Evolutionary conservation across 2,797 vertebrate species (phyloP), one percentile per base, ranked within the genome.

Genomic region (Salarias fasciatus): DNA sequence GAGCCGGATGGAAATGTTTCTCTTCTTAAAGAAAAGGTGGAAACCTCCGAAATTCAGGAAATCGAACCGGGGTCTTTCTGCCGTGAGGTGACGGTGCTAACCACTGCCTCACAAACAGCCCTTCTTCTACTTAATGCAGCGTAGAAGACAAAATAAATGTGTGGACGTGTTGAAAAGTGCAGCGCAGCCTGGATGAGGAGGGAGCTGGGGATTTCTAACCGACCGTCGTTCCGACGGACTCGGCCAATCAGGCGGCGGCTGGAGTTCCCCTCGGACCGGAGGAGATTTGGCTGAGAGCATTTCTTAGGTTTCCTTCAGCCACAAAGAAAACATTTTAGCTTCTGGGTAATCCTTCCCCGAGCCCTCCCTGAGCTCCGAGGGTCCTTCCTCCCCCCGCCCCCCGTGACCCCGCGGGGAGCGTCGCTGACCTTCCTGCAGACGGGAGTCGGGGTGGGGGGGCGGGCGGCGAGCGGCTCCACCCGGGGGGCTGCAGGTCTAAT

Each of bases 271-370:
- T 53, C 61, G 52, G 72, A 81, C 67, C 77, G 63, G 36, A 59
- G 69, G 83, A 87, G 86, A 81, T 79, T 87, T 88, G 59, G 61
- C 63, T 65, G 71, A 77, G 80, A 89, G 83, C 73, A 79, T 86
- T 91, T 90, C 90, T 90, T 79, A 58, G 82, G 84, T 91, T 93
- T 92, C 91, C 78, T 88, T 81, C 75, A 82, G 82, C 87, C 82
- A 88, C 87, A 93, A 93, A 92, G 91, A 93, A 94, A 93, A 93
- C 87, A 92, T 91, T 93, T 92, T 90, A 90, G 81, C 77, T 71
- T 66, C 73, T 72, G 70, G 49, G 73, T 93, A 93, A 93, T 92
- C 89, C 91, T 87, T 84, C 82, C 80, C 53, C 74, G 89, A 90
- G 85, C 83, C 83, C 77, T 79, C 79, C 74, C 80, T 88, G 91